Base-by-base conservation (phyloP, 1,140 invertebrate species). In the Streblospio benedicti region DNA sequence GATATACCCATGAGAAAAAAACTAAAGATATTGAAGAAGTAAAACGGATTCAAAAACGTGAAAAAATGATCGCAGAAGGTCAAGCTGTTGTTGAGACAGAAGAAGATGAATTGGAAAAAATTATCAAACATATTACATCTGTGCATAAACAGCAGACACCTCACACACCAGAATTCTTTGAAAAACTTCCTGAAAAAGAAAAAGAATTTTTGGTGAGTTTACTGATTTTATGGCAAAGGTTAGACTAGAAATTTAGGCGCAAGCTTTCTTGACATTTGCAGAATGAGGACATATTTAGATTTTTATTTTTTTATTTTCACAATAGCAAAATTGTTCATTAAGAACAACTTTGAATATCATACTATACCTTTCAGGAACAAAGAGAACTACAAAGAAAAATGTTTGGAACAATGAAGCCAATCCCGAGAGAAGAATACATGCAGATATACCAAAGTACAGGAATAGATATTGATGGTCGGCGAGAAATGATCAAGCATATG, bases 1-100 rank as follows among this genome's bases (percentile, higher is more conserved):
- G 73, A 3, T 76, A 76, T 61, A 75, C 74, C 2, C 72, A 74
- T 49, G 70, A 69, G 47, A 76, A 75, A 55, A 65, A 73, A 20
- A 72, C 73, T 0, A 64, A 67, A 52, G 69, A 76, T 64, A 72
- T 71, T 6, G 60, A 68, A 27, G 74, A 76, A 51, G 69, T 76
- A 18, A 71, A 72, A 54, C 50, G 64, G 28, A 54, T 73, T 18
- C 51, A 65, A 44, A 20, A 47, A 20, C 27, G 31, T 16, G 33
- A 57, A 28, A 32, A 60, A 43, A 20, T 50, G 9, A n/a, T n/a
- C 20, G 5, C 32, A 25, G 20, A 20, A 41, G 30, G 23, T 38
- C 2, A 58, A 54, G 23, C 27, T 50, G 5, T 31, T 38, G 6
- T 3, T 28, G 56, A 51, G 44, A 47, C 25, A 2, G 43, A 1